Base-by-base conservation (phyloP, 2,888 invertebrate species). In the Cheilosia impressa region DNA sequence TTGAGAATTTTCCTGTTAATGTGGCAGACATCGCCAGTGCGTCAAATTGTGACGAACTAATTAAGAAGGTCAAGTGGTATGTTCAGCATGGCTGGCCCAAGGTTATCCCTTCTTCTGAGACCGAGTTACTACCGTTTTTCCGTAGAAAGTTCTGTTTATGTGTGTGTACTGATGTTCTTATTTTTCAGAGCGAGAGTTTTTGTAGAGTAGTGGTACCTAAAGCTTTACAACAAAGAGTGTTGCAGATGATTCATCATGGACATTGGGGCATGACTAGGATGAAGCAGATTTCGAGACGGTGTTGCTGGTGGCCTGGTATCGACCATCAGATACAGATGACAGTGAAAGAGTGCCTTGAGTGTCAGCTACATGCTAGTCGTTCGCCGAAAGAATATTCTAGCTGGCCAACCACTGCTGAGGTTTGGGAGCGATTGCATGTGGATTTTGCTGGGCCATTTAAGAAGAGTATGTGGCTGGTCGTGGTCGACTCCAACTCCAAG, bases 381-480 rank as follows among this genome's bases (percentile, higher is more conserved):
- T 19, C 50, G 13, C 22, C 38, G 7, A 52, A 66, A n/a, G n/a
- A n/a, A n/a, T n/a, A 53, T 57, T 68, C 55, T 19, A 68, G 68
- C 31, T 68, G 68, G 43, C 68, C 43, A 43, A 17, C 43, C 5
- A 55, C 69, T 45, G 45, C 43, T 19, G 57, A 45, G n/a, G 69
- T 69, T 55, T 69, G 69, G 69, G 69, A 69, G 19, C 34, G 45
- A 17, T 22, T 69, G 45, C 69, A 69, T 17, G 50, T 50, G 34
- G 58, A 58, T 71, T 71, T 71, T 52, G 58, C 71, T n/a, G 58
- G 58, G n/a, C 50, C 45, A 57, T 69, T 58, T 58, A 55, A 69
- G 41, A 57, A 57, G 27, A 41, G 15, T 17, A 57, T 57, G 31
- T 57, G 55, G 55, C 17, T 50, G 10, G 6, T 31, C 6, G 31